Conservation (phyloP, 2,888 invertebrate genomes). For the Mesorhabditis spiculigera region DNA sequence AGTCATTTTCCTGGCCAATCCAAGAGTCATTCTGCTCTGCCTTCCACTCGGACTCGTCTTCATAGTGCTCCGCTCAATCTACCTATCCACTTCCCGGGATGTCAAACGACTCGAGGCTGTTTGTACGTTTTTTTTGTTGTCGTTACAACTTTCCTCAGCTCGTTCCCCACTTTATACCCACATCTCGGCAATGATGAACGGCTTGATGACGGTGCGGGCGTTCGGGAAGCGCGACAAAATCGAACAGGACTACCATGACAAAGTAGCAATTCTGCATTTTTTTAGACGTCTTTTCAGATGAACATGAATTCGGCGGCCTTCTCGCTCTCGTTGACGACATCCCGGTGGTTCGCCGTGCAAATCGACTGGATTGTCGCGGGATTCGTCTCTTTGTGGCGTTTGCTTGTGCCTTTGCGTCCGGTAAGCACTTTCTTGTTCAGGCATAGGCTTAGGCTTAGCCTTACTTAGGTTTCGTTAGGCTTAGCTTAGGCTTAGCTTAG, state of each 20-base stretch:
- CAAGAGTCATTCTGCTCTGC: slow-evolving; percentile 73
- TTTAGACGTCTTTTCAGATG: slow-evolving; percentile 59
- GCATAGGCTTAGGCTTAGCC: background rate
- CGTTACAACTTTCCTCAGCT: slow-evolving; percentile 63
- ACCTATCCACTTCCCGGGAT: slow-evolving; percentile 76
- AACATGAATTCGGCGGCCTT: slow-evolving; percentile 83
- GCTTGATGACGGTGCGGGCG: slow-evolving; percentile 84
- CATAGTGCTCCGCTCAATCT: slow-evolving; percentile 73
- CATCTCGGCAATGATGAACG: slow-evolving; percentile 81
- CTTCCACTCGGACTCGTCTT: slow-evolving; percentile 72
- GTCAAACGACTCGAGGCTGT: slow-evolving; percentile 68
- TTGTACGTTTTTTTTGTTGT: slow-evolving; percentile 58
- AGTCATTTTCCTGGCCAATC: slow-evolving; percentile 74
- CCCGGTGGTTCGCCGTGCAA: slow-evolving; percentile 88
- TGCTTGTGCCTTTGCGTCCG: slow-evolving; percentile 69
- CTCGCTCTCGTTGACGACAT: slow-evolving; percentile 82
- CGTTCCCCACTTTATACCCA: slow-evolving; percentile 94
- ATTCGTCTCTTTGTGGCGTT: slow-evolving; percentile 82
- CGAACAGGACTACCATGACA: slow-evolving; percentile 62
- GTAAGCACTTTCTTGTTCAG: slow-evolving; percentile 13
- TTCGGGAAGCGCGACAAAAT: slow-evolving; percentile 78
- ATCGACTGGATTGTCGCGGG: slow-evolving; percentile 82
- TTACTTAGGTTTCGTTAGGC: no score
- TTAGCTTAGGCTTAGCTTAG: no score
- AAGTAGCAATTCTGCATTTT: background rate